A percentile compares a stretch with the other conserved stretches of the same genome.
phyloP scores from a whole-genome alignment of 2,797 vertebrate genomes.

The Spatula versicolor region DNA sequence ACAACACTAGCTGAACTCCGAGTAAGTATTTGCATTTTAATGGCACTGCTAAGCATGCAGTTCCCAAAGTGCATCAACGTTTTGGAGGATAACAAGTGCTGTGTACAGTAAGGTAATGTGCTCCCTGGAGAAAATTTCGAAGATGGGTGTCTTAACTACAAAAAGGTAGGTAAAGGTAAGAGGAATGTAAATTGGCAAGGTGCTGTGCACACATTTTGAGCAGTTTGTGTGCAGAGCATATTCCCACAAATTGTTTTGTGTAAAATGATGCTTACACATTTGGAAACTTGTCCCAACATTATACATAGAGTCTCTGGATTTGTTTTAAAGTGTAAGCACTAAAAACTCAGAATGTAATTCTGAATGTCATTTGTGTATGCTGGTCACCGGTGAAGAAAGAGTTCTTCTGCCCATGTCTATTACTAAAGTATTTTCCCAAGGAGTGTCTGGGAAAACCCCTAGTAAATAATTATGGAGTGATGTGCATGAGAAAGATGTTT shows the following conservation, averaged over 20 bases:
- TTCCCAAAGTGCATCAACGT: background rate
- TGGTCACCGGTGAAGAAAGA: background rate
- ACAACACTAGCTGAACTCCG: background rate
- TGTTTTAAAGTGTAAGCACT: background rate
- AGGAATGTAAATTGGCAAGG: background rate
- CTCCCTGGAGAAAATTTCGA: background rate
- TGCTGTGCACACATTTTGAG: background rate
- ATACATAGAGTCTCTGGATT: background rate
- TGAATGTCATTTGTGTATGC: background rate
- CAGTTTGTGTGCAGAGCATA: background rate
- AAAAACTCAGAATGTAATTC: background rate
- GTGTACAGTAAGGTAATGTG: background rate
- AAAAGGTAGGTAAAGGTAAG: background rate
- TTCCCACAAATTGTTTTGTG: background rate
- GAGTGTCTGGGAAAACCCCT: background rate
- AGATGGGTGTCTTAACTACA: background rate
- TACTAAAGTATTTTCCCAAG: background rate
- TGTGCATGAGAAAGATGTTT: background rate
- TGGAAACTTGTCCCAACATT: background rate
- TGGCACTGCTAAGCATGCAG: background rate
- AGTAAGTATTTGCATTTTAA: background rate
- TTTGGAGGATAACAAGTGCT: background rate
- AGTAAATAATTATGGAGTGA: slow-evolving; percentile 7
- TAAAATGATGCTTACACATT: background rate
- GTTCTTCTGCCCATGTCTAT: background rate